Evolutionary conservation across 2,888 invertebrate species (phyloP), one percentile per base, ranked within the genome.

Genomic region (Rotaria macrura): DNA sequence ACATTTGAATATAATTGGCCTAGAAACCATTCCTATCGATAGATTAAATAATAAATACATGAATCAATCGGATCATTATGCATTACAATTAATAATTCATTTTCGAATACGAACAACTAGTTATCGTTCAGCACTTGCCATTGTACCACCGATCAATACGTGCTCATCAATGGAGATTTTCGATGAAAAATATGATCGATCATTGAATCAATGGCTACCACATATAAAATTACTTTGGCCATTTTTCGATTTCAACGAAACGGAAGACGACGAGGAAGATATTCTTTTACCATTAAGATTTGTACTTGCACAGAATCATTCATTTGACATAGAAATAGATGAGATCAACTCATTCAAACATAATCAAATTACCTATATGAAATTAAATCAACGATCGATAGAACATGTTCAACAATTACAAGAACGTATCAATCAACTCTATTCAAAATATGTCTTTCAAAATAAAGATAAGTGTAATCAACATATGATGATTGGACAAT

Each of bases 151-250:
- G 34, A 43, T 84, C 38, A 25, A 79, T 47, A 83, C n/a, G 38
- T 57, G 54, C 12, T 29, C 84, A 52, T 55, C 65, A 43, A 84
- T 86, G 34, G 72, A 86, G 34, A 47, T 38, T n/a, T 34, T 84
- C 38, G 0, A 54, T 38, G 47, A 34, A 29, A 6, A 65, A 9
- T 84, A 74, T 57, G 84, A 86, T 74, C 65, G 84, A 47, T 84
- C 38, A 40, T 34, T 52, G 17, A 43, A n/a, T 38, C 38, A 54
- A 74, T 86, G 86, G 84, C 84, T 54, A 38, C 74, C 84, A 14
- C 84, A 84, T 83, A 84, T 86, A 17, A 86, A 86, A 43, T 55
- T 86, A 25, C n/a, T 86, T 9, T 86, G 84, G 29, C 86, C 86
- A 49, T 86, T 84, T 84, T 54, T n/a, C 52, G 52, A 49, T 40